Base-by-base conservation (phyloP, 2,797 vertebrate species). In the Danio tinwini region DNA sequence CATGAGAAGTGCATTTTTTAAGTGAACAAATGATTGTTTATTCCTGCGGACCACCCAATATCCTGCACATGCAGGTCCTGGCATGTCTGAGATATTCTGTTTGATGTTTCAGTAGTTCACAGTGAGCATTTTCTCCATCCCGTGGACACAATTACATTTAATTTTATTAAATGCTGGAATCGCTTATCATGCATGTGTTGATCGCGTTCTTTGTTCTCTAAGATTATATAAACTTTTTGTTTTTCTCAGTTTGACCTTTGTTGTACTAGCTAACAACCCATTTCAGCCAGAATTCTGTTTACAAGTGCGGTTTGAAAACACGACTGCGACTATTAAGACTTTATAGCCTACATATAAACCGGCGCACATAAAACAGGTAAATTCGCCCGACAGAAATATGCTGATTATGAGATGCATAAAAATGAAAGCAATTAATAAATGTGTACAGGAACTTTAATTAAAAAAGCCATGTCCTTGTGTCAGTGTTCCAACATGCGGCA, bases 21-120 rank as follows among this genome's bases (percentile, higher is more conserved):
- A 5, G 47, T 42, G 83, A 67, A 94, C 92, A 90, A 12, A 93
- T 93, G 87, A 92, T 93, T 92, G 91, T 94, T 82, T 77, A 86
- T 74, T 81, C 29, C 52, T 16, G 13, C n/a, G 58, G 78, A 74
- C 82, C 82, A 84, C 75, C 55, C 75, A 80, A 68, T 63, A 6
- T 79, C 12, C 39, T 39, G 42, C 47, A 71, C 9, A 16, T 37
- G 59, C 63, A 71, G 21, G 71, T 55, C 37, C 29, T 53, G 72
- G 19, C 29, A 17, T 75, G 76, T 61, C 5, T 58, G 17, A 19
- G 56, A 78, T 13, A 14, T 14, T 62, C 67, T 62, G 12, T 70
- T 61, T 59, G 65, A 42, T 21, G 37, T 61, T 70, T 61, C 56
- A 61, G 10, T 61, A 56, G 61, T 21, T 78, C 78, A 74, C 50